Evolutionary conservation across 1,140 invertebrate species (phyloP).

Genomic region (Phortica variegata): DNA sequence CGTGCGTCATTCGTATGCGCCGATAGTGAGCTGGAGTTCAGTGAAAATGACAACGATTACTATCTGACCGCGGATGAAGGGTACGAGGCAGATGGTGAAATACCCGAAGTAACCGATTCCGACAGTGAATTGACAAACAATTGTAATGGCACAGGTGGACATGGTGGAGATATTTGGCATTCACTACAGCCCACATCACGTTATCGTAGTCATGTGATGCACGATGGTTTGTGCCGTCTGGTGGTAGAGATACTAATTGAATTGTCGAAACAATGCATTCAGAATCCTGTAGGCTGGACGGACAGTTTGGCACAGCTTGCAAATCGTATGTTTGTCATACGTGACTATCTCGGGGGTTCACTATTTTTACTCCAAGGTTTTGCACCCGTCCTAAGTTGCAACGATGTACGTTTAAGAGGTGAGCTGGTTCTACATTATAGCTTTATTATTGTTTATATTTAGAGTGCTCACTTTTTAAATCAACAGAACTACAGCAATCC

Average conservation of each 20-base stretch:
- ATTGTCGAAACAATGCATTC: constrained; percentile 35
- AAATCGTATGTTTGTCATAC: constrained; percentile 45
- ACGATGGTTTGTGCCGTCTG: constrained; percentile 45
- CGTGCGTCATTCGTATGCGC: constrained; percentile 40
- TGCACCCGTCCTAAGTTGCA: constrained; percentile 34
- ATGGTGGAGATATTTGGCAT: constrained; percentile 39
- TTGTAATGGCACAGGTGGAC: constrained; percentile 16
- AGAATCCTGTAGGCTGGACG: constrained; percentile 46
- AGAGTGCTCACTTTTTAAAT: background rate
- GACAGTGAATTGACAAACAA: constrained; percentile 26
- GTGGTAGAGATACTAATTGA: constrained; percentile 53
- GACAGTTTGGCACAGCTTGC: constrained; percentile 45
- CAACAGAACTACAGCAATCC: constrained; percentile 45
- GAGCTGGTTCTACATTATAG: background rate
- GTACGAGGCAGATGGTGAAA: constrained; percentile 53
- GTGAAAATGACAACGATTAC: constrained; percentile 47
- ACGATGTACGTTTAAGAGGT: constrained; percentile 42
- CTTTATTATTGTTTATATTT: background rate
- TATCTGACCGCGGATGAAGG: constrained; percentile 52
- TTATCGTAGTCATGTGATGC: constrained; percentile 44
- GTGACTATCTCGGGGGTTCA: constrained; percentile 46
- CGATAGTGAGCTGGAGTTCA: constrained; percentile 50
- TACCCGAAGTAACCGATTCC: constrained; percentile 40
- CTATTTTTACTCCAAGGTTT: constrained; percentile 48
- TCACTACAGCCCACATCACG: constrained; percentile 47